Conservation (phyloP, 1,140 invertebrate species). For the Pissodes strobi region DNA sequence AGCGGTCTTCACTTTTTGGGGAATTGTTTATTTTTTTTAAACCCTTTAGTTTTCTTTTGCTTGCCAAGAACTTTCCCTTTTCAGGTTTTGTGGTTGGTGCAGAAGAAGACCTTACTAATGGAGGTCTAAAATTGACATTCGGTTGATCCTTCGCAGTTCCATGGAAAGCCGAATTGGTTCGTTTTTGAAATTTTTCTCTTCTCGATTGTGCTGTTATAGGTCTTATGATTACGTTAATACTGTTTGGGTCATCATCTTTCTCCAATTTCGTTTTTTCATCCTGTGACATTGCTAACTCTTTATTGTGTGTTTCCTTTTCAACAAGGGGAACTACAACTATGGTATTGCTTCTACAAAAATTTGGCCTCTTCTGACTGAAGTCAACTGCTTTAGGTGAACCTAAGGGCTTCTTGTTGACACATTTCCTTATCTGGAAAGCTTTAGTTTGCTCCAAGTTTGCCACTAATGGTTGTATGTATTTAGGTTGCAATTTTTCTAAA, state of each 20-base stretch:
- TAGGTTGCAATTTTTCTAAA: slow-evolving; percentile 30
- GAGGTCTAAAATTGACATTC: slow-evolving; percentile 36
- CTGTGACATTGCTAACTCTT: background rate
- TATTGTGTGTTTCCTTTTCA: slow-evolving; percentile 22
- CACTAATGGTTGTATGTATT: slow-evolving; percentile 42
- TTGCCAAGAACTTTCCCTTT: slow-evolving; percentile 49
- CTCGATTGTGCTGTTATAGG: slow-evolving; percentile 48
- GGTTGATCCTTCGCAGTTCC: slow-evolving; percentile 33
- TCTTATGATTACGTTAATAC: slow-evolving; percentile 41
- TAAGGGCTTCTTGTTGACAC: slow-evolving; percentile 4
- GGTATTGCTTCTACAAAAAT: slow-evolving; percentile 24
- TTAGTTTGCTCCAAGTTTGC: slow-evolving; percentile 20
- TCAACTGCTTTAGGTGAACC: slow-evolving; percentile 12
- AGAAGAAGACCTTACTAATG: slow-evolving; percentile 48
- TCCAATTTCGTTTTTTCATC: background rate
- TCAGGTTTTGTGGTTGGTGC: slow-evolving; percentile 43
- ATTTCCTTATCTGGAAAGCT: slow-evolving; percentile 49
- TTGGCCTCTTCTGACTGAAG: slow-evolving; percentile 12
- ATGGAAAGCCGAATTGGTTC: slow-evolving; percentile 51
- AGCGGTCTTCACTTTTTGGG: no score
- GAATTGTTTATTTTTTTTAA: slow-evolving; percentile 33
- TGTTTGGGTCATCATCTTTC: slow-evolving; percentile 5
- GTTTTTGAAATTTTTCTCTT: slow-evolving; percentile 50
- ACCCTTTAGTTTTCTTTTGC: slow-evolving; percentile 47
- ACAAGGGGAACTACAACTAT: slow-evolving; percentile 48